Evolutionary conservation across 2,113 vertebrate genomes (phyloP), one percentile per base, ranked within the genome.

Genomic region (Hylia prasina): DNA sequence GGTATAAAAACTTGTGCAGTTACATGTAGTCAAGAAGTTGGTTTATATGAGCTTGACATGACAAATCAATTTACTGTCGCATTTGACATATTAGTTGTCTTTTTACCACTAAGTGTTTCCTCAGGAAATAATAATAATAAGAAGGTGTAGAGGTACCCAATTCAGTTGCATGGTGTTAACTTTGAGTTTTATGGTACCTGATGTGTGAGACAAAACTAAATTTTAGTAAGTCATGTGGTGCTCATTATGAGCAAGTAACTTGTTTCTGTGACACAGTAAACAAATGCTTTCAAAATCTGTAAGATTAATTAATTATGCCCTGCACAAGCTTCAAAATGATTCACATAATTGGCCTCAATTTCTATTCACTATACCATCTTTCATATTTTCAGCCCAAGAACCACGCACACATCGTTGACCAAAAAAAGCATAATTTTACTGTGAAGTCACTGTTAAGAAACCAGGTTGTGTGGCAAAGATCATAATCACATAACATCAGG

Each of bases 31-130:
- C 35, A 6, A 58, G 68, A 95, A 60, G 40, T 83, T 82, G 37
- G 7, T 90, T 96, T 96, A 96, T 97, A 96, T 88, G 70, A 97
- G 79, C 78, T 69, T 82, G 68, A 96, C 65, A 85, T 90, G 58
- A 56, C 40, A 58, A 92, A 90, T 96, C 93, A 82, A 83, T 95
- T 96, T 95, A 57, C 76, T 94, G 51, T 96, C 56, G 33, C 25
- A 18, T 93, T 86, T 96, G 89, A 96, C 72, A 37, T 64, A 94
- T 90, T 64, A 90, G 70, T 89, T 96, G 53, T 93, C 76, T 96
- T 97, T 95, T 96, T 89, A 95, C 37, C 71, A 93, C 47, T 82
- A 68, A 95, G 28, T 82, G 60, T 90, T 78, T 75, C 78, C 83
- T 81, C 60, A 87, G 88, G 87, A 97, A 95, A 96, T 66, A 35